These are phyloP conservation scores for Cyrtonyx montezumae DNA, from an alignment of 2,113 vertebrate genomes.

Conservation along the genomic window DNA sequence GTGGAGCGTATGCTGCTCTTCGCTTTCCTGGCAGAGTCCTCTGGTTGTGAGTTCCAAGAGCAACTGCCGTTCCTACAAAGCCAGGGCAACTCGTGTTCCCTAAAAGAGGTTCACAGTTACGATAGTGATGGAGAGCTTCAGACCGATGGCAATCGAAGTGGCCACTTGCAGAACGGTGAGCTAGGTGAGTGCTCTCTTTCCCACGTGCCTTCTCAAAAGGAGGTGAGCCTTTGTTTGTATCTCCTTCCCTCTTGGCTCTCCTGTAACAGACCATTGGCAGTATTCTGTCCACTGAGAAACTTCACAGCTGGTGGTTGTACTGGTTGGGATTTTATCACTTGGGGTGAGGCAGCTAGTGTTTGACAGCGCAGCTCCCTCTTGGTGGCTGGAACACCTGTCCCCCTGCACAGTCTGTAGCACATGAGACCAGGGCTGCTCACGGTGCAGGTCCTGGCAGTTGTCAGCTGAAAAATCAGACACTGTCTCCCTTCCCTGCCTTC, in stretches of 20 bases:
- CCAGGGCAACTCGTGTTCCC: fast-evolving
- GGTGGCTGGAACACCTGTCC: neutral
- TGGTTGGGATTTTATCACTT: neutral
- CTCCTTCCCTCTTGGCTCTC: neutral
- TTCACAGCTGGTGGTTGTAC: neutral
- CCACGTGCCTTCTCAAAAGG: neutral
- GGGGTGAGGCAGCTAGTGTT: neutral
- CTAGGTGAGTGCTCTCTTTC: slow-evolving; percentile 25
- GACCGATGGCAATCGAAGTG: slow-evolving; percentile 69
- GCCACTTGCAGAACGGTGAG: neutral
- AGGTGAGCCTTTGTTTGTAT: neutral
- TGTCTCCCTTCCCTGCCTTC: neutral
- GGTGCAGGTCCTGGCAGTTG: neutral
- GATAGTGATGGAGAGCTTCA: slow-evolving; percentile 58
- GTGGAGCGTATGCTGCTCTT: slow-evolving; percentile 53
- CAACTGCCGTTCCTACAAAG: slow-evolving; percentile 56
- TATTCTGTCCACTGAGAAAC: neutral
- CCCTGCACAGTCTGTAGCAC: neutral
- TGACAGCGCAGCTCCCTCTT: neutral
- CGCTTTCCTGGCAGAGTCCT: slow-evolving; percentile 66
- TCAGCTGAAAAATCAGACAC: neutral
- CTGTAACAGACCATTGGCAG: neutral
- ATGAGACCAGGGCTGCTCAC: neutral
- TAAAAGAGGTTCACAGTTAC: fast-evolving
- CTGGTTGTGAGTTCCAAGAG: neutral